Conservation (phyloP, 2,888 invertebrate genomes). For the Drepana falcataria region DNA sequence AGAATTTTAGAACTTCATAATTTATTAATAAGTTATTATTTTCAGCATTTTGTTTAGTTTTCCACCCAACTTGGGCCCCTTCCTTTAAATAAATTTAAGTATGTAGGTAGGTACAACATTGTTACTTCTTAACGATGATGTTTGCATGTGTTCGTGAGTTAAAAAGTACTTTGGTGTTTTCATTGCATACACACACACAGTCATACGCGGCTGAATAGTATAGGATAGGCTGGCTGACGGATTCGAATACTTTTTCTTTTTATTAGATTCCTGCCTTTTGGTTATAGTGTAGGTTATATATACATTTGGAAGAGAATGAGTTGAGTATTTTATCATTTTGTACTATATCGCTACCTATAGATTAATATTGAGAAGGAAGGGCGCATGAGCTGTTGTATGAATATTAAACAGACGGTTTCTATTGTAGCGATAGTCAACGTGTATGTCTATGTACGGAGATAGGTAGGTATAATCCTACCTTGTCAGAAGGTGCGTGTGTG, state of each 20-base stretch:
- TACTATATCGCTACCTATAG: neutral
- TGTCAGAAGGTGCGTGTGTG: no score
- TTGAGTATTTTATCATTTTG: slow-evolving; percentile 22
- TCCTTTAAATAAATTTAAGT: slow-evolving; percentile 44
- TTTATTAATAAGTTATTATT: slow-evolving; percentile 15
- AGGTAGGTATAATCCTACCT: no score
- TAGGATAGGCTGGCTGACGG: slow-evolving; percentile 21
- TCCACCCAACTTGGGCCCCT: slow-evolving; percentile 45
- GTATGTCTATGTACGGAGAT: no score
- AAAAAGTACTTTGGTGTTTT: slow-evolving; percentile 28
- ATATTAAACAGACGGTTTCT: no score
- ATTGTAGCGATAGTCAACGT: no score
- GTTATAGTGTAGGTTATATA: slow-evolving; percentile 20
- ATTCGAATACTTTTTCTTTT: slow-evolving; percentile 48
- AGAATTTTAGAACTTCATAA: neutral
- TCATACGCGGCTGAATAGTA: slow-evolving; percentile 20
- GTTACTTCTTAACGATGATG: slow-evolving; percentile 2
- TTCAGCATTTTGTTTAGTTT: slow-evolving; percentile 14
- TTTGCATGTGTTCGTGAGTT: slow-evolving; percentile 26
- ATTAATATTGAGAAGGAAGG: no score
- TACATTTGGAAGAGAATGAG: slow-evolving; percentile 10
- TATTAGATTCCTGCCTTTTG: slow-evolving; percentile 56
- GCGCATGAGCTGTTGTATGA: no score
- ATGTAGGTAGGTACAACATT: slow-evolving; percentile 19
- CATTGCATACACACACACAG: slow-evolving; percentile 41